Evolutionary conservation across 2,888 invertebrate genomes (phyloP), one percentile per base, ranked within the genome.

Genomic region (Melangyna quadrimaculata): DNA sequence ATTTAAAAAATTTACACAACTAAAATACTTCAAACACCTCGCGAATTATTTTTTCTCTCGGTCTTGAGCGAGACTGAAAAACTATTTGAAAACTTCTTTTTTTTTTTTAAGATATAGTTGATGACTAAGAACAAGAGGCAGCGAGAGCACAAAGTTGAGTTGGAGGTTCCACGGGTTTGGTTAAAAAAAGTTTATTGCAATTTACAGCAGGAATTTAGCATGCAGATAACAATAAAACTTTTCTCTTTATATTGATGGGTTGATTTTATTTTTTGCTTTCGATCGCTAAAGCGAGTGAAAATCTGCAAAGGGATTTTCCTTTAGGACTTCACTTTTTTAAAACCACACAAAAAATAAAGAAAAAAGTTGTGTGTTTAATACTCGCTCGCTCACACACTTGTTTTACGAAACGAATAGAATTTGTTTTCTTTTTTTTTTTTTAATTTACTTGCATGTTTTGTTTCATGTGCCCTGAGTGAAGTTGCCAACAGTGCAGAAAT

Each of bases 321-420:
- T 37, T 73, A 70, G 69, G 78, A 81, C 72, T 86, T 51, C 35
- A 67, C 51, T 51, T 67, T 48, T 59, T 86, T 78, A 81, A n/a
- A n/a, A 73, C 77, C 72, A 86, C 78, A 81, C n/a, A n/a, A n/a
- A 86, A 78, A 86, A 86, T 78, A 81, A 86, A 73, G 81, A 81
- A 77, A 80, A 67, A 69, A 9, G 1, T 24, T 67, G 61, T 67
- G 72, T 48, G 51, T 10, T 59, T 78, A 57, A 32, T 78, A 72
- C 72, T 43, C 32, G 77, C 86, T 86, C 86, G 81, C 81, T 86
- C 86, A 48, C 78, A 86, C 86, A 81, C 81, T 78, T 86, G 81
- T 63, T 81, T 78, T 35, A 35, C 77, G 63, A 55, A 72, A 43
- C 75, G 59, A 59, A 78, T 78, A 70, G 63, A 73, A 86, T 70